Base-by-base conservation (phyloP, 2,113 vertebrate genomes). In the Gobio gobio region DNA sequence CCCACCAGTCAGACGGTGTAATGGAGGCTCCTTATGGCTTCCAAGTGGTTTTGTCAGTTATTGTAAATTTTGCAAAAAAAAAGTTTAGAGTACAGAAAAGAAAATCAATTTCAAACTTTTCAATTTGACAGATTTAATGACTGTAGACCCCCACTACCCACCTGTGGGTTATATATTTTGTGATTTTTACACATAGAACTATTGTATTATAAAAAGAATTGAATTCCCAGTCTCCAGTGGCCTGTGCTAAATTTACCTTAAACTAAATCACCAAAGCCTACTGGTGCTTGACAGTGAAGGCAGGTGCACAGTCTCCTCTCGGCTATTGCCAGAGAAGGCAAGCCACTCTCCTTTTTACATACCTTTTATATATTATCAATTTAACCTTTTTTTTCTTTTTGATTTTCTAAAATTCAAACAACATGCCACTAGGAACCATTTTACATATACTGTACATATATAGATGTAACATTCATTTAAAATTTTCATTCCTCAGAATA, bases 231-330 rank as follows among this genome's bases (percentile, higher is more conserved):
- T 92, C 92, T 92, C 92, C 83, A 78, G 91, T 77, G 90, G 90
- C 87, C 78, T 90, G 90, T 89, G 92, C 91, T 93, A 94, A 94
- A 94, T 94, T 93, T 93, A 92, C 91, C 91, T 92, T 92, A 91
- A 94, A 93, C 93, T 91, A 93, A 93, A 94, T 93, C 92, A 92
- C 89, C 91, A 90, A 93, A 93, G 91, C 89, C 90, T 91, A 90
- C 90, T 91, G 91, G 93, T 92, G 93, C 93, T 93, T 93, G 91
- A 92, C 92, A 92, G 92, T 91, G 89, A 85, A 87, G 88, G 89
- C 91, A 93, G 93, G 91, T 90, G 92, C 83, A 86, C 83, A 87
- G 89, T 85, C 80, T 70, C 83, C 91, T 86, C 73, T 89, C 88
- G 86, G 90, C 85, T 87, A 87, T 91, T 91, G 92, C 91, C 88